Evolutionary conservation across 2,113 vertebrate species (phyloP).

Genomic region (Damaliscus lunatus): DNA sequence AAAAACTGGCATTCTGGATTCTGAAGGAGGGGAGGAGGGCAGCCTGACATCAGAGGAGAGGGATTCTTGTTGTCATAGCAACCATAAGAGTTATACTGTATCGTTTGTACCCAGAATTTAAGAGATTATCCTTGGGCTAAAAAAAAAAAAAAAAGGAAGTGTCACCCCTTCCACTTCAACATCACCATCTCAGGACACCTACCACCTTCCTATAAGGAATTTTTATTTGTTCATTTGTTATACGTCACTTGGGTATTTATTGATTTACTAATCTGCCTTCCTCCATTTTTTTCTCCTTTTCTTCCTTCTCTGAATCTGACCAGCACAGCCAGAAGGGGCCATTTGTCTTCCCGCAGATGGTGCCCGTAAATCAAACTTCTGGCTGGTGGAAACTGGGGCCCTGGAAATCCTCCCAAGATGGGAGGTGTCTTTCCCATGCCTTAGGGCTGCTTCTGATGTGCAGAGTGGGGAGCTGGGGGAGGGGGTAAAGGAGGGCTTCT

Average conservation of each 20-base stretch:
- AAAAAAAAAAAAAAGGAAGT: background rate
- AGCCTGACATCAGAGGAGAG: conserved; percentile 65
- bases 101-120: conserved; percentile 48
- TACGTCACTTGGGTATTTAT: conserved; percentile 52
- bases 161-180: background rate
- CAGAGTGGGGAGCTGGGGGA: background rate
- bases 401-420: conserved; percentile 54
- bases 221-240: conserved; percentile 59
- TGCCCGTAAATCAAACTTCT: conserved; percentile 68
- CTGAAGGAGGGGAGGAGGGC: background rate
- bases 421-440: conserved; percentile 37
- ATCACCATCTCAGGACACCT: conserved; percentile 20
- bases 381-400: conserved; percentile 39
- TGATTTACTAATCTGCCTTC: conserved; percentile 36
- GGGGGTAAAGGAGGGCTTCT: background rate
- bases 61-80: conserved; percentile 61
- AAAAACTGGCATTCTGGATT: conserved; percentile 51
- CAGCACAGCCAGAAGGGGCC: conserved; percentile 48
- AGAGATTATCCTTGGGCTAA: conserved; percentile 59
- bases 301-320: background rate
- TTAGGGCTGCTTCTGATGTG: conserved; percentile 5
- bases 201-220: background rate
- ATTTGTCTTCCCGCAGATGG: conserved; percentile 57
- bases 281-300: conserved; percentile 48
- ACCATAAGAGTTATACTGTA: conserved; percentile 59